Evolutionary conservation across 2,113 vertebrate genomes (phyloP), one percentile per base, ranked within the genome.

Genomic region (Podocnemis expansa): DNA sequence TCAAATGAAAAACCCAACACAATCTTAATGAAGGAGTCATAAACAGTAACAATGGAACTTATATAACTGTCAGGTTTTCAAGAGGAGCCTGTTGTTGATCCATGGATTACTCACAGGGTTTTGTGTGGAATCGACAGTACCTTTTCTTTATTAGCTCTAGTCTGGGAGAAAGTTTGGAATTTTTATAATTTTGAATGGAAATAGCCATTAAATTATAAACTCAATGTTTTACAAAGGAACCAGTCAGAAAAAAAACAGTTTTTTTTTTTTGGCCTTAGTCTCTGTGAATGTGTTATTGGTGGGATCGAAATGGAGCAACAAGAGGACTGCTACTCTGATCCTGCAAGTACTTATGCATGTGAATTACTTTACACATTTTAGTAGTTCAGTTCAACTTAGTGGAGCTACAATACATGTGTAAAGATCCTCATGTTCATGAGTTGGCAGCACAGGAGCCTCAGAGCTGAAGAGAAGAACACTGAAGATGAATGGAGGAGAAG

Each of bases 161-260:
- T 73, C 60, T 79, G 27, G 27, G 67, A 45, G 87, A 82, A 91
- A 91, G 94, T 82, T 82, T 82, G 78, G 41, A 49, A 31, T 95
- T 73, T 41, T 56, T 88, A 63, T 82, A 91, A 87, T 41, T 38
- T 31, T 70, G 60, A 31, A 60, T 89, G 70, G 41, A 49, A 90
- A 82, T 0, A 88, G 49, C 78, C 81, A 87, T 4, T 0, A 0
- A 93, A 82, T 38, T 87, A 54, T 80, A 47, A 25, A 63, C 13
- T 63, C 24, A 63, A 63, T 13, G 3, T 63, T 63, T 4, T 31
- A 63, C 34, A 63, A 63, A 63, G 27, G 8, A 63, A 63, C 60
- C 29, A 13, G 14, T 12, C 31, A 63, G 31, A 34, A 34, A 31
- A 63, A 63, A 14, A n/a, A n/a, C n/a, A n/a, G n/a, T n/a, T n/a